These are phyloP conservation scores for Cyclargus thomasi DNA, from an alignment of 1,140 invertebrate genomes.

Conservation along the genomic window DNA sequence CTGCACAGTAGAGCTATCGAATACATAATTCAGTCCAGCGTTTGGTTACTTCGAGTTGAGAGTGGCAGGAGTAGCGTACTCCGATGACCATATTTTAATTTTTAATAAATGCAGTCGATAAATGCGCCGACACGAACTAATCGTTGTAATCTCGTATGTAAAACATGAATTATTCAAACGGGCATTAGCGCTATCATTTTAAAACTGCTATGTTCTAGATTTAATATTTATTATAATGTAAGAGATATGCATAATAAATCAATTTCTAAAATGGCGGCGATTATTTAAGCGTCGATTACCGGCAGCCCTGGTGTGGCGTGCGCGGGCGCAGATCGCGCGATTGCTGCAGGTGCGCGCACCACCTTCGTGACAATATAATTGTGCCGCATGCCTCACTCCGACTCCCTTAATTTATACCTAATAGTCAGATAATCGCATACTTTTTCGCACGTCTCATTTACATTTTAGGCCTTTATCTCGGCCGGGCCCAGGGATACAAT, in stretches of 20 bases:
- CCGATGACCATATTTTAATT: not conserved
- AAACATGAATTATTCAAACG: not conserved
- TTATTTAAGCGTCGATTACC: slow-evolving; percentile 31
- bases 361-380: slow-evolving; percentile 72
- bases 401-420: slow-evolving; percentile 70
- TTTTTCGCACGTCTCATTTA: slow-evolving; percentile 72
- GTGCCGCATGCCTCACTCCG: slow-evolving; percentile 61
- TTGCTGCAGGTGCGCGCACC: slow-evolving; percentile 53
- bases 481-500: slow-evolving; percentile 48
- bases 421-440: slow-evolving; percentile 69
- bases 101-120: not conserved
- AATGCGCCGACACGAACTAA: not conserved
- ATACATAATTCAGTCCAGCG: not conserved
- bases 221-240: slow-evolving; percentile 3
- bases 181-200: not conserved
- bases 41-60: not conserved
- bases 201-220: not conserved
- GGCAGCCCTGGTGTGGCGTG: slow-evolving; percentile 45
- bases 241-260: slow-evolving; percentile 20
- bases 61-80: too few species aligned
- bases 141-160: not conserved
- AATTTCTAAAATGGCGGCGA: slow-evolving; percentile 25
- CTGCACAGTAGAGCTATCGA: not conserved
- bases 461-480: slow-evolving; percentile 64
- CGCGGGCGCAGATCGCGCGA: slow-evolving; percentile 50